Evolutionary conservation across 2,113 vertebrate species (phyloP), one percentile per base, ranked within the genome.

Genomic region (Felis chaus): DNA sequence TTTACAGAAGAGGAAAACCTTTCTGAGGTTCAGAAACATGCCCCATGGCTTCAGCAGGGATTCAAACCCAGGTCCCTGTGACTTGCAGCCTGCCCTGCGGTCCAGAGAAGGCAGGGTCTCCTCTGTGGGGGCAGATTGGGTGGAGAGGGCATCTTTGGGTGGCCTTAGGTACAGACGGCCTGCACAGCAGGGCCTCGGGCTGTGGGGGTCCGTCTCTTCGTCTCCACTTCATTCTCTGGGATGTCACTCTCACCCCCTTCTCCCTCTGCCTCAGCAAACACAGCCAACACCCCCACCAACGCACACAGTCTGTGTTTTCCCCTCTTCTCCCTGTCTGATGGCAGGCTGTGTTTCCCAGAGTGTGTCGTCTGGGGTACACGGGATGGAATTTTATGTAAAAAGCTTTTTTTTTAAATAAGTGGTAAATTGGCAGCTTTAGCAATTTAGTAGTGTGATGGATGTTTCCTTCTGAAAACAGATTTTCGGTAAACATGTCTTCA

Each of bases 381-480:
- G 27, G 66, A 76, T 29, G 71, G 78, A 36, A 27, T 76, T 95
- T 95, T 33, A 45, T 61, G 36, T 45, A 18, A 21, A 74, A 69
- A 33, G 13, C 3, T 41, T 73, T 91, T n/a, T 39, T 41, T 41
- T 6, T 0, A 9, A 19, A n/a, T 74, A 31, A 14, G 69, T 55
- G 29, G 1, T 76, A 45, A 89, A 41, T 50, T 33, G 68, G 39
- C 63, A 25, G 33, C 50, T 57, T 57, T 48, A 78, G 55, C 33
- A 27, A 55, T 29, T 31, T 39, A 63, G 55, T 63, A 33, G 27
- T 31, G 14, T 66, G 94, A 27, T 45, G 27, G 90, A 82, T 63
- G 4, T 69, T 85, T 68, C 25, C 45, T 91, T 76, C 83, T 45
- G 61, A 91, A 90, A 81, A 68, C 65, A 63, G 76, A 86, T 61